phyloP scores from a whole-genome alignment of 2,888 invertebrate genomes.

The Tachina lurida region DNA sequence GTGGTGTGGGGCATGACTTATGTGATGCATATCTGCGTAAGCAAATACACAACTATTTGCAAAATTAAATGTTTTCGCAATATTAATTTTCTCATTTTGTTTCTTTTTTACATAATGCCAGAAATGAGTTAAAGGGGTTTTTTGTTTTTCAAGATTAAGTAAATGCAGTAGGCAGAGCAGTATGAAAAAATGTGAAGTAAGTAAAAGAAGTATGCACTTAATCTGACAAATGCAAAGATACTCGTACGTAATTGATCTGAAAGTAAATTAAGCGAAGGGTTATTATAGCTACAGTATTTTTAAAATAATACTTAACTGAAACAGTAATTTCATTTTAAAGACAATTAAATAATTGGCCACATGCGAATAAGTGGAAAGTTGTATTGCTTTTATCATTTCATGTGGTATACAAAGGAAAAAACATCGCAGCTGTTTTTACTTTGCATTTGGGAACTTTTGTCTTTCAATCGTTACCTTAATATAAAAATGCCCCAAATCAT shows the following conservation, averaged over 20 bases:
- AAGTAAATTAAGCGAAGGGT: conserved; percentile 25
- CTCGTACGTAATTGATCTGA: neutral
- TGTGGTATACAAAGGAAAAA: no score
- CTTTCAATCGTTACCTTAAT: no score
- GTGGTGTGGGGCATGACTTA: conserved; percentile 58
- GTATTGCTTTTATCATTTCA: no score
- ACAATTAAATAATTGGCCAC: no score
- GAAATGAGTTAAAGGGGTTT: conserved; percentile 48
- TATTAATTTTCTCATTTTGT: conserved; percentile 60
- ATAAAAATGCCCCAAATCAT: no score
- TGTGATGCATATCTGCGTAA: conserved; percentile 69
- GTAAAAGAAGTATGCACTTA: conserved; percentile 5
- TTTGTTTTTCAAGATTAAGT: conserved; percentile 19
- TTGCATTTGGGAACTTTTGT: no score
- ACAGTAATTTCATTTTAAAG: neutral
- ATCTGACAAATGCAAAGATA: conserved; percentile 4
- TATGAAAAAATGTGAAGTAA: conserved; percentile 11
- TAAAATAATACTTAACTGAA: neutral
- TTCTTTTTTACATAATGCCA: conserved; percentile 25
- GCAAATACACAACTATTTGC: conserved; percentile 66
- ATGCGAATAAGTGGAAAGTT: neutral
- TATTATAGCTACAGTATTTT: neutral
- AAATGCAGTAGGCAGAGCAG: conserved; percentile 48
- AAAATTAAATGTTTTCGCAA: conserved; percentile 69
- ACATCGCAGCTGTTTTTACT: no score